Base-by-base conservation (phyloP, 2,113 vertebrate species). In the Bufo bufo region DNA sequence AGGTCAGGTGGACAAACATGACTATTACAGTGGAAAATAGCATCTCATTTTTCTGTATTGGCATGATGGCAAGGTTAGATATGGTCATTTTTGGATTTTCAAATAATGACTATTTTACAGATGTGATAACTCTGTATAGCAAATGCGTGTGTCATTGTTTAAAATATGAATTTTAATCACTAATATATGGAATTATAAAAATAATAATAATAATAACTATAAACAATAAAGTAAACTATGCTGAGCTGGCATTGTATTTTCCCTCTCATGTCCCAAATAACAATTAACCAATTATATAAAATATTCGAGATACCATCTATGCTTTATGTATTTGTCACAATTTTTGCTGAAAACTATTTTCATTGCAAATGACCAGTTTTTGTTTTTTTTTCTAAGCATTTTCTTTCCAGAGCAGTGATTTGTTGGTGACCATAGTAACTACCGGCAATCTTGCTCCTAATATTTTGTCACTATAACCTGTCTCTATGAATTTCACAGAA, bases 391-490 rank as follows among this genome's bases (percentile, higher is more conserved):
- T 78, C 43, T 65, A 75, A 77, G 58, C 72, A 85, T 49, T 63
- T 49, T 77, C n/a, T 86, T 65, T 43, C 45, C n/a, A 45, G 10
- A 77, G 50, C 56, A 63, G 43, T 49, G 54, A 77, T 78, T 86
- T 86, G 43, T 56, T 78, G 72, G 85, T 86, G 58, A 77, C 85
- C 85, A 86, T 86, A 86, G 85, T 74, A 86, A 86, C 85, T 69
- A 33, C 65, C 52, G 81, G 61, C 63, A 83, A 83, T 83, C 63
- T 83, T 83, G 81, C 49, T 50, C 61, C 11, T 66, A 83, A 83
- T 83, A 83, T 83, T 83, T 66, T 83, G 81, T 69, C 81, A 66
- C 81, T 83, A 14, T 83, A 83, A 83, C 81, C 81, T 83, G 61
- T 83, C 63, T 83, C 61, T 66, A 63, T 69, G 81, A 50, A 83